phyloP scores from a whole-genome alignment of 2,797 vertebrate species.

The Taeniopygia guttata region DNA sequence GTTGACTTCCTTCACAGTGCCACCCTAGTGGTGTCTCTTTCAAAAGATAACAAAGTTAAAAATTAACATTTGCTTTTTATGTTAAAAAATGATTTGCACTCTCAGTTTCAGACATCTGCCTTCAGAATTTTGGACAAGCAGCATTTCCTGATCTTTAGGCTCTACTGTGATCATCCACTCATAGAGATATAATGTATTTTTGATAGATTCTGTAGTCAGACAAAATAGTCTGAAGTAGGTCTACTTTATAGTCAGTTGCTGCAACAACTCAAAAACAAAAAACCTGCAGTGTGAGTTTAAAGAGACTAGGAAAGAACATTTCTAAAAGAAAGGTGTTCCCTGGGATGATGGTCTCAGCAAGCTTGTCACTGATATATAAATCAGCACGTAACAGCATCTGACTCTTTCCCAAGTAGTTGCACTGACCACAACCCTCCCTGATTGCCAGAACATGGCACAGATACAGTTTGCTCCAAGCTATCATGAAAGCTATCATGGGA shows the following conservation, averaged over 20 bases:
- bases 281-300: background rate
- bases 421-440: background rate
- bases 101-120: background rate
- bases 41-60: background rate
- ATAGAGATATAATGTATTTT: background rate
- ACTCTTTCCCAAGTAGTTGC: background rate
- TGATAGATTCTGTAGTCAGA: background rate
- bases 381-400: accelerated
- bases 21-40: background rate
- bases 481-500: background rate
- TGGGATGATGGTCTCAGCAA: background rate
- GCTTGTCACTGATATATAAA: background rate
- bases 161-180: background rate
- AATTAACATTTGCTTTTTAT: background rate
- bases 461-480: background rate
- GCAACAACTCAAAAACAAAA: background rate
- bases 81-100: background rate
- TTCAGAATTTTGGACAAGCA: background rate
- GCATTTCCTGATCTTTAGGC: background rate
- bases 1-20: background rate
- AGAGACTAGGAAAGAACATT: background rate
- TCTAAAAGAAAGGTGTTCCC: background rate
- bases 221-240: background rate
- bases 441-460: background rate
- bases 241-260: background rate